Base-by-base conservation (phyloP, 2,888 invertebrate genomes). In the Arge pagana region DNA sequence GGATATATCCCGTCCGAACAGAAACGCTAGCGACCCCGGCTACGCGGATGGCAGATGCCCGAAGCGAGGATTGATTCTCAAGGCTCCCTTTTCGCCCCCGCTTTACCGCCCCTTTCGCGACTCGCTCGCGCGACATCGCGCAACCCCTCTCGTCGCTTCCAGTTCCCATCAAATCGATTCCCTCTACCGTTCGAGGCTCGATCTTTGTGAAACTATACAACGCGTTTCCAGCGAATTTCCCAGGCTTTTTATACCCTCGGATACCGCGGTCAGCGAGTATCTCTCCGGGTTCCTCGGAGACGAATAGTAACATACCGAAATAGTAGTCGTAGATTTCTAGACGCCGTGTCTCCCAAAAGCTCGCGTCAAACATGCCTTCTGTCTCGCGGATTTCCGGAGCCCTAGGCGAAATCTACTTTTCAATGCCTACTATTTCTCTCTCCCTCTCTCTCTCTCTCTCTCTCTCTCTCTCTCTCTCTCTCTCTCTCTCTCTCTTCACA, bases 51-150 rank as follows among this genome's bases (percentile, higher is more conserved):
- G 42, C 42, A 42, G 42, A 42, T 42, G 42, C 30, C 42, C 42
- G 42, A 42, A 42, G 31, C 42, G 30, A 42, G 42, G 42, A 42
- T 42, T 42, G 42, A 42, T 42, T 42, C 42, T 42, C 31, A 30
- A 42, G 42, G 42, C 42, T 21, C 19, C 31, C 19, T n/a, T n/a
- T n/a, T 42, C 42, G 30, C 42, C 42, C 21, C 31, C 42, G 42
- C 26, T 15, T 10, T 31, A 13, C 30, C 15, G 42, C 19, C 42
- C 19, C 30, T 18, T 31, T 21, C 5, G 7, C 21, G n/a, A 15
- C 35, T 15, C 13, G 35, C 4, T 18, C 16, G 7, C 35, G 6
- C 8, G 26, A 8, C 26, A 16, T 2, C 24, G 6, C 39, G 10
- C n/a, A 15, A 24, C 40, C 26, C 8, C 16, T 11, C 19, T 18